Conservation (phyloP, 2,797 vertebrate species). For the Yasuhikotakia modesta region DNA sequence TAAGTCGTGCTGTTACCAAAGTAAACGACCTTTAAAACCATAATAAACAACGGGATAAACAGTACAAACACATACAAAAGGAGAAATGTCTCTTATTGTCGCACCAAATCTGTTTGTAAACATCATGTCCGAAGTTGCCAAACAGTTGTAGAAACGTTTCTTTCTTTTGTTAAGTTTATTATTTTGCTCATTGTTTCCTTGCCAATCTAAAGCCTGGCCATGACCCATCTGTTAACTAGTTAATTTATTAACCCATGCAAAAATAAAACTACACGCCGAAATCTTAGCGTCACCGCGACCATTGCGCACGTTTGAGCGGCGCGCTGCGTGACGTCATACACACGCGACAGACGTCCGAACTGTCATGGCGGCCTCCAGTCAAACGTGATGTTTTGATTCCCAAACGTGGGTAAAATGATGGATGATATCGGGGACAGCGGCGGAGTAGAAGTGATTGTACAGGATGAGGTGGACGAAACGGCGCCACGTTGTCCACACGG, state of each 20-base stretch:
- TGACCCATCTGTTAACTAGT: background rate
- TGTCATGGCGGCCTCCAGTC: background rate
- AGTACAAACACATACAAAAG: background rate
- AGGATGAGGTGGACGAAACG: slow-evolving; percentile 42
- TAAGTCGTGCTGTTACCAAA: too few species aligned
- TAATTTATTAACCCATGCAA: background rate
- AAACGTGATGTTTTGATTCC: slow-evolving; percentile 9
- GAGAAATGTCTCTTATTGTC: background rate
- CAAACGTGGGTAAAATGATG: background rate
- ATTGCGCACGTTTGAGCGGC: too few species aligned
- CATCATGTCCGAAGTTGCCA: too few species aligned
- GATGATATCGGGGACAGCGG: slow-evolving; percentile 49
- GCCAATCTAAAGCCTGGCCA: slow-evolving; percentile 32
- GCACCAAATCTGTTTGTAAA: too few species aligned
- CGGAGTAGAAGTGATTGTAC: slow-evolving; percentile 71
- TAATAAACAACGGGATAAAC: too few species aligned
- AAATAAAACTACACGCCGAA: too few species aligned
- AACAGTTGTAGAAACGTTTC: slow-evolving; percentile 72
- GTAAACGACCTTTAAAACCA: too few species aligned
- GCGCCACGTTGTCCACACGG: slow-evolving; percentile 76
- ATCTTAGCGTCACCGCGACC: too few species aligned
- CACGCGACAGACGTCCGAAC: slow-evolving; percentile 7
- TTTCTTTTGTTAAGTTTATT: slow-evolving; percentile 55
- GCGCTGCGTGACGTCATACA: background rate
- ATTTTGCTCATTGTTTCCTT: slow-evolving; percentile 37